These are phyloP conservation scores for Centropristis striata DNA, from an alignment of 2,113 vertebrate genomes.

Conservation along the genomic window DNA sequence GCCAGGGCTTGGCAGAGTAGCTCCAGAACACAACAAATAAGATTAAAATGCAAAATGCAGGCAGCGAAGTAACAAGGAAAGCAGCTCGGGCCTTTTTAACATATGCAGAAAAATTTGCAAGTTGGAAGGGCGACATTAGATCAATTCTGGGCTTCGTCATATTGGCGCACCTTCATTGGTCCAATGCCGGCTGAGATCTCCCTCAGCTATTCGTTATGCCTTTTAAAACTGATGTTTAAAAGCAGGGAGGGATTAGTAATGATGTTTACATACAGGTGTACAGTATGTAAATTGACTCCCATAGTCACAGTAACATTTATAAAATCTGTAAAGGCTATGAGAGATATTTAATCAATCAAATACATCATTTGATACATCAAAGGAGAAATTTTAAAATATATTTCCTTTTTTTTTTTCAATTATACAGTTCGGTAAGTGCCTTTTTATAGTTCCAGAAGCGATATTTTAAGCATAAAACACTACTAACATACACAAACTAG, in stretches of 20 bases:
- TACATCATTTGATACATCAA: slow-evolving; percentile 25
- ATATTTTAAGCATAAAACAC: slow-evolving; percentile 74
- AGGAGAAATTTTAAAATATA: slow-evolving; percentile 81
- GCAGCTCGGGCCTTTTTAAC: slow-evolving; percentile 56
- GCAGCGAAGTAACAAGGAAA: slow-evolving; percentile 63
- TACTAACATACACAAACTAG: slow-evolving; percentile 69
- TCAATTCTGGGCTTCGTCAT: slow-evolving; percentile 46
- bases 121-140: slow-evolving; percentile 54
- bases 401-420: slow-evolving; percentile 55
- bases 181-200: slow-evolving; percentile 30
- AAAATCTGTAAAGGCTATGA: neutral
- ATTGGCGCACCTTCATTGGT: slow-evolving; percentile 35
- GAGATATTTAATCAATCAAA: neutral
- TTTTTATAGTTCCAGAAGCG: slow-evolving; percentile 74
- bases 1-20: slow-evolving; percentile 61
- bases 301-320: neutral
- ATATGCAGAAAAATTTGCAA: slow-evolving; percentile 70
- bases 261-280: neutral
- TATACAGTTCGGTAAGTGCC: slow-evolving; percentile 68
- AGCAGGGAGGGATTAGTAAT: neutral
- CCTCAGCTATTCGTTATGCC: slow-evolving; percentile 25
- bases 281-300: no score
- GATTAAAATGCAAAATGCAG: slow-evolving; percentile 80
- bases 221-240: slow-evolving; percentile 19
- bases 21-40: slow-evolving; percentile 75